Evolutionary conservation across 1,140 invertebrate species (phyloP).

Genomic region (Aleiodes sp.): DNA sequence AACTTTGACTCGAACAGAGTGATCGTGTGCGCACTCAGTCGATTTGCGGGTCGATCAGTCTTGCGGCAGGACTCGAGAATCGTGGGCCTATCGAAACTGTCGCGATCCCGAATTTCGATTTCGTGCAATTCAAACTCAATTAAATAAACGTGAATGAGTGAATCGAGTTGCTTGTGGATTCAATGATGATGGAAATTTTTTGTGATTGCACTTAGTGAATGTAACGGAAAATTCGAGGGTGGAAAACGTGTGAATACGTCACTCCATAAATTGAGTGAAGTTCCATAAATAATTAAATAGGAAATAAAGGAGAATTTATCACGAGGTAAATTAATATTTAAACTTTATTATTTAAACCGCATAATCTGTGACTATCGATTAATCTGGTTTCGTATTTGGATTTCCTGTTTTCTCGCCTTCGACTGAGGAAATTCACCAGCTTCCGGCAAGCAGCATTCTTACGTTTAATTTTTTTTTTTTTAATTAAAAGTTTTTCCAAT

Average conservation of each 20-base stretch:
- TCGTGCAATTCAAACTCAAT: neutral
- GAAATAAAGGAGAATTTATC: neutral
- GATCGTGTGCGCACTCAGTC: slow-evolving; percentile 30
- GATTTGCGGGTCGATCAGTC: slow-evolving; percentile 47
- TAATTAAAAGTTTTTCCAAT: neutral
- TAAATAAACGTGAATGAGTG: neutral
- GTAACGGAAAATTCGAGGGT: neutral
- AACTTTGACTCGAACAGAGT: neutral
- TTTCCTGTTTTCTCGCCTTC: neutral
- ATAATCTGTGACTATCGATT: slow-evolving; percentile 1
- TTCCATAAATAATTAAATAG: neutral
- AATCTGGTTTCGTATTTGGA: neutral
- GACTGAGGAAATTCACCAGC: neutral
- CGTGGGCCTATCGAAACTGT: slow-evolving; percentile 32
- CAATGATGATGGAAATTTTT: neutral
- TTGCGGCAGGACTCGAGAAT: slow-evolving; percentile 55
- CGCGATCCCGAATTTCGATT: neutral
- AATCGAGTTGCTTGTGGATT: neutral
- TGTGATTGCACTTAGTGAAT: neutral
- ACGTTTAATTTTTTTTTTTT: neutral
- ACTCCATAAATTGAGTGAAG: too few relatives aligned
- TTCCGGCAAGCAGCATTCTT: neutral
- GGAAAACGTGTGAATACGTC: too few relatives aligned
- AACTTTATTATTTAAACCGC: neutral
- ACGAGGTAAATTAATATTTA: neutral